phyloP scores from a whole-genome alignment of 2,888 invertebrate genomes.

The Heliconius erato region DNA sequence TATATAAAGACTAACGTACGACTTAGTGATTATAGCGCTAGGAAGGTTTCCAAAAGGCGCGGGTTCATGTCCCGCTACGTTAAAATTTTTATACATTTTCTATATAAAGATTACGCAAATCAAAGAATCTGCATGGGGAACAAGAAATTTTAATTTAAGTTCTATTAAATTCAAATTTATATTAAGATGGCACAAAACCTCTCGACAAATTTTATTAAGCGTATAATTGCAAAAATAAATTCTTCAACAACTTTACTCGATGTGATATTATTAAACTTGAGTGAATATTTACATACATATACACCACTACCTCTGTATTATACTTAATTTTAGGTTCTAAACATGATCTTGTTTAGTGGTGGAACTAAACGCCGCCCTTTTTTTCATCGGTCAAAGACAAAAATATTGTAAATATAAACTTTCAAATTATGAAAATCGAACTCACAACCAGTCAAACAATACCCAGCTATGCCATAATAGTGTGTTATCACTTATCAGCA shows the following conservation, averaged over 20 bases:
- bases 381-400: background rate
- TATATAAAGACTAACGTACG: slow-evolving; percentile 17
- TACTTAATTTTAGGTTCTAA: no score
- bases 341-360: no score
- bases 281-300: no score
- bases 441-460: background rate
- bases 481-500: background rate
- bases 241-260: background rate
- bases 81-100: background rate
- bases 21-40: no score
- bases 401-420: background rate
- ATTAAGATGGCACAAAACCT: background rate
- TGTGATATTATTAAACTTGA: background rate
- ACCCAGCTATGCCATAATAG: background rate
- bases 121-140: background rate
- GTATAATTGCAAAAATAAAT: background rate
- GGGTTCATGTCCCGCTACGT: background rate
- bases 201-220: background rate
- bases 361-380: no score
- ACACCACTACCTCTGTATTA: no score
- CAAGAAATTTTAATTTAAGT: background rate
- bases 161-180: background rate
- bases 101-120: background rate
- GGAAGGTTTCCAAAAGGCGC: background rate
- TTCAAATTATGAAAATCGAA: background rate